phyloP scores from a whole-genome alignment of 2,797 vertebrate genomes.

The Hephaestus fuliginosus region DNA sequence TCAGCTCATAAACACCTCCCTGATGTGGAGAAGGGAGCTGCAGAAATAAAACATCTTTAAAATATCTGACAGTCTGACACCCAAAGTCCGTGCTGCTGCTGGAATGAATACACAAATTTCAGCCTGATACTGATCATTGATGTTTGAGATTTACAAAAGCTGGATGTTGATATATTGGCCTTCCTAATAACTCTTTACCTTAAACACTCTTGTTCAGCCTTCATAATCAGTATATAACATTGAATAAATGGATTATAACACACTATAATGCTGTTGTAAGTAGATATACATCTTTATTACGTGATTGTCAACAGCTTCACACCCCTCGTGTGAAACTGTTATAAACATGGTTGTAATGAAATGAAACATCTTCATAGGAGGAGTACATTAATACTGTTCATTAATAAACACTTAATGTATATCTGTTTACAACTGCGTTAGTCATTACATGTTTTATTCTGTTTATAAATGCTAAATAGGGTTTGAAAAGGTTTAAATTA shows the following conservation, averaged over 20 bases:
- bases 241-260: background rate
- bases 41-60: background rate
- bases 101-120: background rate
- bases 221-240: background rate
- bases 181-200: background rate
- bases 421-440: background rate
- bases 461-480: background rate
- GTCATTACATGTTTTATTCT: background rate
- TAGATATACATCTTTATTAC: background rate
- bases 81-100: background rate
- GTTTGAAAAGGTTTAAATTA: too few relatives aligned
- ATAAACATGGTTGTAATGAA: background rate
- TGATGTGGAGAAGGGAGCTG: background rate
- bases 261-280: background rate
- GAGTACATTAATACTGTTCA: background rate
- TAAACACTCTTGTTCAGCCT: too few relatives aligned
- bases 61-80: background rate
- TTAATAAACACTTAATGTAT: background rate
- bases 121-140: background rate
- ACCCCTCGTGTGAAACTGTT: background rate
- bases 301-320: background rate
- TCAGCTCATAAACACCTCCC: background rate
- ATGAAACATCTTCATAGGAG: background rate
- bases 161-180: background rate
- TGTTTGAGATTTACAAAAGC: background rate